Percentiles rank a stretch among this genome's conserved stretches.
These are phyloP conservation scores for Metallyticus violacea DNA, from an alignment of 2,888 invertebrate genomes.

Conservation along the genomic window DNA sequence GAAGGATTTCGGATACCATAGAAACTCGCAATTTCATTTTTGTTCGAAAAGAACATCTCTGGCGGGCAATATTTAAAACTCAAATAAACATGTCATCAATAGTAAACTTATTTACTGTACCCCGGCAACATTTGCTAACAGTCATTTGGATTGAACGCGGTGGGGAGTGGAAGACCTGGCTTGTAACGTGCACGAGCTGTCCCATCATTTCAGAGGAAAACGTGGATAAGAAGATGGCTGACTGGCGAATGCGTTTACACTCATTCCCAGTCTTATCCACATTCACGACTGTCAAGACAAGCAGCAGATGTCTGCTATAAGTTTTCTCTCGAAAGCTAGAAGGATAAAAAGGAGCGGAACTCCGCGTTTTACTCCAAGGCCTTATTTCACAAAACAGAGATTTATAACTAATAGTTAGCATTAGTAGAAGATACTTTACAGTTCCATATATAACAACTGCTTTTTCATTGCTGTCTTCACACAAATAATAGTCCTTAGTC, in stretches of 20 bases:
- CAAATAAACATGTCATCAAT: constrained; percentile 3
- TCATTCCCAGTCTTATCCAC: neutral
- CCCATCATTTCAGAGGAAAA: neutral
- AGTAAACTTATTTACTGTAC: neutral
- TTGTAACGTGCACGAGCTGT: neutral
- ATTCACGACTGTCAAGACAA: neutral
- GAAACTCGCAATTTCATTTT: neutral
- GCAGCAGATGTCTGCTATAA: neutral
- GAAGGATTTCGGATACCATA: neutral
- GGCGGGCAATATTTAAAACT: neutral
- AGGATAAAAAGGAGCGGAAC: neutral
- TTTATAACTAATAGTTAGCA: too few species aligned
- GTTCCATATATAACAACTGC: too few species aligned
- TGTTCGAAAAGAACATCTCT: too few species aligned
- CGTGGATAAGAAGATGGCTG: neutral
- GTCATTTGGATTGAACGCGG: neutral
- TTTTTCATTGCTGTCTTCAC: too few species aligned
- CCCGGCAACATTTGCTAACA: neutral
- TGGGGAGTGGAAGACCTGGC: too few species aligned
- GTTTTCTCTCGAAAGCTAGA: neutral
- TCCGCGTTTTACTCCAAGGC: too few species aligned
- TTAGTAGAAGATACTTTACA: too few species aligned
- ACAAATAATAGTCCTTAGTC: too few species aligned
- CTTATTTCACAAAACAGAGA: too few species aligned
- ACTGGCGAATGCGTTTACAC: neutral